phyloP scores from a whole-genome alignment of 2,888 invertebrate species.

The Cheilosia vulpina region DNA sequence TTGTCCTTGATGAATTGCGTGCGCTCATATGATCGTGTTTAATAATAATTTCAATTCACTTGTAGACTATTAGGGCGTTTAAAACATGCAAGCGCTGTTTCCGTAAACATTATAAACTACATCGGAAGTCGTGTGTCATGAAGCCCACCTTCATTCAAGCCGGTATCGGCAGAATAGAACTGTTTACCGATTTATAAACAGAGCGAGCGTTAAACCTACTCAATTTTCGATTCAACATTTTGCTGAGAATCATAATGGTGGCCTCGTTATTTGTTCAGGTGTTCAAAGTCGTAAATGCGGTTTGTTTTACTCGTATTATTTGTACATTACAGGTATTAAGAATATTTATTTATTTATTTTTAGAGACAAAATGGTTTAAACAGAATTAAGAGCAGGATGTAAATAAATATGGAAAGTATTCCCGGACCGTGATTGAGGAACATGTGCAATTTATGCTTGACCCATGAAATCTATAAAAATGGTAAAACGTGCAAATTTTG shows the following conservation, averaged over 20 bases:
- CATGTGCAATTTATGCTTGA: no score
- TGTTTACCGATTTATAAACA: background rate
- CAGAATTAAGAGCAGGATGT: no score
- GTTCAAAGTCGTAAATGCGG: background rate
- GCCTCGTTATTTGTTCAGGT: background rate
- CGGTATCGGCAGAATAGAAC: background rate
- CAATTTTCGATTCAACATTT: background rate
- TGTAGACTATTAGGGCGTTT: conserved; percentile 3
- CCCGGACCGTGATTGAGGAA: no score
- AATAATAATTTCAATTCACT: conserved; percentile 17
- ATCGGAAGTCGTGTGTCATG: conserved; percentile 8
- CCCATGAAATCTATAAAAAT: no score
- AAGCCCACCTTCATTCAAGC: conserved; percentile 15
- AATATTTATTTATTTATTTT: no score
- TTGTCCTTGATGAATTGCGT: conserved; percentile 39
- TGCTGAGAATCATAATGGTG: background rate
- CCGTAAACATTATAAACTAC: conserved; percentile 33
- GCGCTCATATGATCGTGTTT: conserved; percentile 1
- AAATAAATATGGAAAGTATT: no score
- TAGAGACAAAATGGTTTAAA: no score
- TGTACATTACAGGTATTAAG: no score
- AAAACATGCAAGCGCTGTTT: conserved; percentile 20
- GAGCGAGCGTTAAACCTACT: background rate
- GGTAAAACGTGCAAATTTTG: no score
- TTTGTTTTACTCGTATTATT: background rate